These are phyloP conservation scores for silkworm (Bombyx mori) DNA, from an alignment of 1,140 invertebrate genomes.

Conservation along the genomic window ASM3026992v2 NC_085127.1:9564001-9564500, in stretches of 20 bases:
- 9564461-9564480: no score
- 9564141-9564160: slow-evolving; percentile 47
- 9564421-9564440: no score
- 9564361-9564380: no score
- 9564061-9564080: slow-evolving; percentile 62
- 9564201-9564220: slow-evolving; percentile 69
- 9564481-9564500: no score
- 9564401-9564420: no score
- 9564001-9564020: no score
- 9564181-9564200: slow-evolving; percentile 47
- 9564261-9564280: slow-evolving; percentile 10
- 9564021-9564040: slow-evolving; percentile 2
- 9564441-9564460: no score
- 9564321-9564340: no score
- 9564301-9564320: no score
- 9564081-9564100: slow-evolving; percentile 68
- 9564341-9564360: no score
- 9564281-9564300: background rate
- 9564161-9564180: slow-evolving; percentile 22
- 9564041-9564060: slow-evolving; percentile 41
- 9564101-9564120: slow-evolving; percentile 58
- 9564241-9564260: slow-evolving; percentile 22
- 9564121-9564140: slow-evolving; percentile 53
- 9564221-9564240: slow-evolving; percentile 23
- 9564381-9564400: no score